Evolutionary conservation across 2,888 invertebrate genomes (phyloP), one percentile per base, ranked within the genome.

Genomic region (Drosophila paucipuncta): DNA sequence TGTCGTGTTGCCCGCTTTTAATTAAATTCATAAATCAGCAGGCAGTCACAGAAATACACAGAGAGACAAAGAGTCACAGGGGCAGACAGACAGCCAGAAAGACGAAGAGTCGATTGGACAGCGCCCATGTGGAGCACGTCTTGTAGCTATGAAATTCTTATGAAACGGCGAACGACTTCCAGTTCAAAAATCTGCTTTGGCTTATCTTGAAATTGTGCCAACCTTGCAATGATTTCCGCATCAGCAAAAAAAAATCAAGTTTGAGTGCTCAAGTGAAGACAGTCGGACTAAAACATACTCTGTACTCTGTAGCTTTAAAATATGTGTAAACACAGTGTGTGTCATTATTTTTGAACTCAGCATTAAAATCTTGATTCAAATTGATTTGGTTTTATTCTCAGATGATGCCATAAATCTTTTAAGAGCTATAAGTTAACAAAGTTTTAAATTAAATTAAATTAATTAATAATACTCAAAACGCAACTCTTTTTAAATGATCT

Each of bases 1-100:
- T 85, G 84, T 79, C 84, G 79, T 80, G 76, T 77, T 83, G 82
- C 73, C 67, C 69, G 82, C 84, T 90, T 87, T 87, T 87, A 87
- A 87, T 87, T 90, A 90, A 87, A 87, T 87, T 87, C 91, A 87
- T 87, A 87, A 87, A 87, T 87, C 87, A 87, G 79, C 87, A 68
- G 68, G 47, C 52, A 37, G 43, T 7, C 54, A 18, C 28, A 28
- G 28, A 11, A 28, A 28, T 25, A 35, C n/a, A 25, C 25, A n/a
- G 39, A 31, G 11, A 30, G 52, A 39, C 47, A 31, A 28, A 22
- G 31, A 52, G 57, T 35, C 55, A 18, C 16, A 47, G 16, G 16
- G 9, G 25, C 47, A 47, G 47, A 47, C 25, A 18, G 11, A 55
- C 28, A 67, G 25, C 9, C 16, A 37, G 22, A n/a, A 16, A 57